These are phyloP conservation scores for Cryptocheilus praepositus DNA, from an alignment of 2,888 invertebrate species.

Conservation along the genomic window DNA sequence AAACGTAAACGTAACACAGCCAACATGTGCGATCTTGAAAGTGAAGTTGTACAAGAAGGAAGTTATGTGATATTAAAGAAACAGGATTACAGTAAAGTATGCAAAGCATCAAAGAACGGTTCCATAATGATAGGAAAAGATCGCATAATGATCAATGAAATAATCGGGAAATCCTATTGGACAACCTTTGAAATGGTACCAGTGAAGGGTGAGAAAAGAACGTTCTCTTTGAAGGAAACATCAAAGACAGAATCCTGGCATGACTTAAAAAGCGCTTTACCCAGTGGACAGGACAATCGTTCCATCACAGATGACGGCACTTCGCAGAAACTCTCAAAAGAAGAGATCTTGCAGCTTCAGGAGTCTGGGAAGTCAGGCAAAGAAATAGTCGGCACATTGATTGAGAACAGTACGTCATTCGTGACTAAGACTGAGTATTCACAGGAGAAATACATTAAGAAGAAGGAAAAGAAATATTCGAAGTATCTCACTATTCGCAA, in stretches of 20 bases:
- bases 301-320: slow-evolving; percentile 86
- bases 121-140: slow-evolving; percentile 83
- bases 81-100: slow-evolving; percentile 86
- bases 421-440: slow-evolving; percentile 92
- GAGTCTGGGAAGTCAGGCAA: slow-evolving; percentile 86
- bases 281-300: slow-evolving; percentile 88
- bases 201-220: slow-evolving; percentile 70
- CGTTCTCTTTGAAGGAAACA: slow-evolving; percentile 66
- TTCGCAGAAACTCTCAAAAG: slow-evolving; percentile 89
- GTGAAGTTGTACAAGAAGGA: slow-evolving; percentile 79
- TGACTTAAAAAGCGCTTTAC: slow-evolving; percentile 79
- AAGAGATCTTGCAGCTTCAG: slow-evolving; percentile 88
- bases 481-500: slow-evolving; percentile 86
- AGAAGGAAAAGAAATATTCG: slow-evolving; percentile 96
- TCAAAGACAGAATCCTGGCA: slow-evolving; percentile 79
- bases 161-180: slow-evolving; percentile 83
- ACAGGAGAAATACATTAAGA: slow-evolving; percentile 95
- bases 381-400: slow-evolving; percentile 89
- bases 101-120: slow-evolving; percentile 82
- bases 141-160: slow-evolving; percentile 80
- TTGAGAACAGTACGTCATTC: slow-evolving; percentile 95
- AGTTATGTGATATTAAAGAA: slow-evolving; percentile 86
- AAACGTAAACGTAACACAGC: not conserved
- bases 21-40: slow-evolving; percentile 39
- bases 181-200: slow-evolving; percentile 86